These are phyloP conservation scores for Hippoglossus stenolepis DNA, from an alignment of 2,113 vertebrate species.

Conservation along the genomic window DNA sequence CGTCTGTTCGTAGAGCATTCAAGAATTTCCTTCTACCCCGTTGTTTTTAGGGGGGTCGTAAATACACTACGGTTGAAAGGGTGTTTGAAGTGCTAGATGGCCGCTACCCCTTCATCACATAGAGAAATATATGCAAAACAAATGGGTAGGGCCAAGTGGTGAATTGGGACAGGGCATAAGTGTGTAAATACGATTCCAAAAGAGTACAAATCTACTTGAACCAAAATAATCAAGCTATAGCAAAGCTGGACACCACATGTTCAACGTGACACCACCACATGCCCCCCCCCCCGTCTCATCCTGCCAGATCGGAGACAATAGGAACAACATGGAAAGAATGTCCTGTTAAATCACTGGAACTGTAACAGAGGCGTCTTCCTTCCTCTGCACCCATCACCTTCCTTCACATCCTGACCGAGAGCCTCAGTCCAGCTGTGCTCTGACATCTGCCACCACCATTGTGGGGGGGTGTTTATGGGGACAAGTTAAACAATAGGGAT, in stretches of 20 bases:
- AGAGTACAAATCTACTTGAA: not conserved
- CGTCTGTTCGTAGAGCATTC: too few species aligned
- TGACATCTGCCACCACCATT: constrained; percentile 1
- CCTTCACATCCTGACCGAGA: constrained; percentile 46
- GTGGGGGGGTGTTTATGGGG: not conserved
- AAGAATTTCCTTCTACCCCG: too few species aligned
- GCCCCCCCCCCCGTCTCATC: not conserved
- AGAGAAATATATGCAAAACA: too few species aligned
- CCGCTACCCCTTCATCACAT: too few species aligned
- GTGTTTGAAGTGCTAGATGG: too few species aligned
- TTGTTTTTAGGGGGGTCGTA: too few species aligned
- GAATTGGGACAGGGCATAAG: too few species aligned
- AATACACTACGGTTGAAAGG: too few species aligned
- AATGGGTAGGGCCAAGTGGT: too few species aligned
- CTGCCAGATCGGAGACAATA: constrained; percentile 33
- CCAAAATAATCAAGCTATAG: not conserved
- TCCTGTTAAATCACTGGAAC: constrained; percentile 38
- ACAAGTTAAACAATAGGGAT: not conserved
- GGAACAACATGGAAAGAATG: constrained; percentile 25
- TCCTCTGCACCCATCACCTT: constrained; percentile 45
- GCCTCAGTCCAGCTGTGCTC: not conserved
- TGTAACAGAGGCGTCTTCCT: constrained; percentile 25
- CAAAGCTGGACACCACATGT: constrained; percentile 1
- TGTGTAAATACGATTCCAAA: too few species aligned
- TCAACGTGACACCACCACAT: not conserved